Evolutionary conservation across 2,888 invertebrate species (phyloP), one percentile per base, ranked within the genome.

Genomic region (Dimorphilus gyrociliatus): DNA sequence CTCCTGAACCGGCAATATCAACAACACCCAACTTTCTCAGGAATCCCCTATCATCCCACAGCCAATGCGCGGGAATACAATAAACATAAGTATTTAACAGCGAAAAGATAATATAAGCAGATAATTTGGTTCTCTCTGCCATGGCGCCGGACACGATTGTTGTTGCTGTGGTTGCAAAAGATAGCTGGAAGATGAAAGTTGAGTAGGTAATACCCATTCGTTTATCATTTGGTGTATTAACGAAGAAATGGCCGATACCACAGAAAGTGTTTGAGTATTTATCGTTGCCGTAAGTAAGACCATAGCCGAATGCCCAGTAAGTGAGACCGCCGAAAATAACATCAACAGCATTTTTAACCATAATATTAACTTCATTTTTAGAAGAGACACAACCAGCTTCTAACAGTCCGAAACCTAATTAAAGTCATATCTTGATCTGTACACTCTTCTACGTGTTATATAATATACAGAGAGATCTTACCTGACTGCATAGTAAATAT

Each of bases 301-400:
- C 86, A 60, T 80, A 90, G 1, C 90, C 90, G 54, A 88, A 84
- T 19, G 81, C 71, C 90, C 90, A 92, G 64, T 88, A 92, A 0
- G 86, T 84, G 8, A 84, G 60, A 34, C 84, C 90, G 2, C 90
- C 88, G n/a, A 90, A 70, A 1, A 85, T 80, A 29, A 90, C 84
- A 49, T 90, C 90, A 1, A 84, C 81, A 0, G 85, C 75, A 52
- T 88, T 88, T 62, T 90, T 90, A 78, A 90, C 84, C 88, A 90
- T 88, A 35, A 92, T 86, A 57, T 88, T 88, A 0, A 85, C 84
- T 67, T 88, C 86, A 55, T 88, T 88, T 64, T 86, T 56, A 17
- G 45, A 34, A 3, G 47, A 46, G 3, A 88, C 86, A 47, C 80
- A 81, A 2, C 88, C 88, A 0, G 85, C 82, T 57, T 88, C 88